phyloP scores from a whole-genome alignment of 2,888 invertebrate genomes.

The Lepidocyrtoides sp. region DNA sequence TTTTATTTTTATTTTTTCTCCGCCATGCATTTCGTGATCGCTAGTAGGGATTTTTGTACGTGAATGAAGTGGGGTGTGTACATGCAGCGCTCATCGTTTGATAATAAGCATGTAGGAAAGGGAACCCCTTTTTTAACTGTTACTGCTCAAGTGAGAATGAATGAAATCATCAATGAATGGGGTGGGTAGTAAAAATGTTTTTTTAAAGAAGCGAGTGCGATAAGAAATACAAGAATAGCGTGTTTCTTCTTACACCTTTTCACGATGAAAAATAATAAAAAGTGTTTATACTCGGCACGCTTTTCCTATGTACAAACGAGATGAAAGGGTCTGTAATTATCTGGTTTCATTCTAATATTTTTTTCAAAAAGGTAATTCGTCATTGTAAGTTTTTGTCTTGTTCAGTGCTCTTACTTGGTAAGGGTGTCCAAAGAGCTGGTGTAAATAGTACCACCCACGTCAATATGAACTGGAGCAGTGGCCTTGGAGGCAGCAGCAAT shows the following conservation, averaged over 20 bases:
- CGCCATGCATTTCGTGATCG: conserved; percentile 59
- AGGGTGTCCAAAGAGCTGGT: conserved; percentile 98
- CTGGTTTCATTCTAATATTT: background rate
- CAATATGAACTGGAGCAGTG: conserved; percentile 98
- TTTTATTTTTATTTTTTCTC: too few relatives aligned
- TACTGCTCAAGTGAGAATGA: conserved; percentile 39
- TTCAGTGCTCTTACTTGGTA: conserved; percentile 92
- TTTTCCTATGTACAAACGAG: background rate
- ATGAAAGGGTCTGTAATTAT: background rate
- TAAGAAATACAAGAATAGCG: background rate
- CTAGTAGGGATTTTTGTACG: conserved; percentile 34
- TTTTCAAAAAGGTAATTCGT: background rate
- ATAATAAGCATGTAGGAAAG: background rate
- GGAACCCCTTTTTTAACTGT: background rate
- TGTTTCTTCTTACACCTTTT: background rate
- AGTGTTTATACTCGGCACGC: background rate
- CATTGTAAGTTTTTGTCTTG: background rate
- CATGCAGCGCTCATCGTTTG: background rate
- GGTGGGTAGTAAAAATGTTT: background rate
- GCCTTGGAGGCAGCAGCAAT: conserved; percentile 97
- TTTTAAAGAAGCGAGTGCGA: background rate
- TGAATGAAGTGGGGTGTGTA: background rate
- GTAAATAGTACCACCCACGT: conserved; percentile 98
- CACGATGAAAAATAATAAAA: background rate
- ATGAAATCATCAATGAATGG: conserved; percentile 55